Percentiles rank a stretch among this genome's conserved stretches.
Conservation (phyloP, 2,888 invertebrate genomes). For the Tanytarsus gracilentus region DNA sequence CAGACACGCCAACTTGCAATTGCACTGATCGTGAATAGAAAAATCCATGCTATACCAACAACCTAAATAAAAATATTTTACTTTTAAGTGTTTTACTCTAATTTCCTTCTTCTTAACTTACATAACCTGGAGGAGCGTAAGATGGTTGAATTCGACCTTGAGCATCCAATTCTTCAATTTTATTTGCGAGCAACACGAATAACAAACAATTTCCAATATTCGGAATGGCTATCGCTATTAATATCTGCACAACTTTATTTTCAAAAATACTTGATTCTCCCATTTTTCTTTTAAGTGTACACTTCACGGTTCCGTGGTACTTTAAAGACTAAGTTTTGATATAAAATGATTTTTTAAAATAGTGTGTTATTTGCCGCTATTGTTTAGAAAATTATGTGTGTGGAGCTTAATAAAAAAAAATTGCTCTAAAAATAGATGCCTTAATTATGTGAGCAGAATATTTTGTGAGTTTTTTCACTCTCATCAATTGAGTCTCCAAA, state of each 20-base stretch:
- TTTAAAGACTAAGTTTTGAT: too few relatives aligned
- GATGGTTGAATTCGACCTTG: not conserved
- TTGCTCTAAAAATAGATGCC: not conserved
- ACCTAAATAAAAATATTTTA: not conserved
- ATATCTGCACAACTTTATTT: not conserved
- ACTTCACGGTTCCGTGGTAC: too few relatives aligned
- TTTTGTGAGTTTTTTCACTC: not conserved
- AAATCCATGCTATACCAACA: not conserved
- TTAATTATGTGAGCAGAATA: not conserved
- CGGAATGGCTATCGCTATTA: not conserved
- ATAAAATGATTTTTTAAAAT: too few relatives aligned
- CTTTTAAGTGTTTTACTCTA: not conserved
- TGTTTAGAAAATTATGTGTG: too few relatives aligned
- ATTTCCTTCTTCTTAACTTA: not conserved
- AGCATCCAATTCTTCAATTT: not conserved
- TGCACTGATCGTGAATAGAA: not conserved
- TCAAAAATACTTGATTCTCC: not conserved
- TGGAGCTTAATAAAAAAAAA: not conserved
- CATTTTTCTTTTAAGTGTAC: too few relatives aligned
- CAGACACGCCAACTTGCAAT: not conserved
- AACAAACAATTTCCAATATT: not conserved
- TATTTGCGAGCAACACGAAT: not conserved
- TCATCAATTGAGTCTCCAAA: constrained; percentile 7
- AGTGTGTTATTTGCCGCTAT: too few relatives aligned
- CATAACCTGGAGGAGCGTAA: not conserved